phyloP scores from a whole-genome alignment of 2,797 vertebrate species.

The Lepilemur septentrionalis region DNA sequence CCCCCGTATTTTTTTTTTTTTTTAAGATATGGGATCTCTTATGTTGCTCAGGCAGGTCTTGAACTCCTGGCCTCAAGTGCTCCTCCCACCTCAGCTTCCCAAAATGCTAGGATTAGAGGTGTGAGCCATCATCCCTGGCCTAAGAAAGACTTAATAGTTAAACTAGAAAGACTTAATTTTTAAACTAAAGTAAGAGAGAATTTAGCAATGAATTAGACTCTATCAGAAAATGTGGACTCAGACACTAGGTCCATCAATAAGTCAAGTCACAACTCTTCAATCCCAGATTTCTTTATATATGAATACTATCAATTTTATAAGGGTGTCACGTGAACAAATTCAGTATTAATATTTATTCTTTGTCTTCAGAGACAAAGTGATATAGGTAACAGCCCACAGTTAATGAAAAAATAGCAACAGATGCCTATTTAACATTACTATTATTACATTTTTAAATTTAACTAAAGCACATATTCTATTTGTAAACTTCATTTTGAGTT shows the following conservation, averaged over 20 bases:
- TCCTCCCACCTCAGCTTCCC: too few species aligned
- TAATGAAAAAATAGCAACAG: conserved; percentile 23
- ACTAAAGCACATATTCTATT: background rate
- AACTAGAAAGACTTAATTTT: background rate
- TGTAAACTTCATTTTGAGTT: conserved; percentile 32
- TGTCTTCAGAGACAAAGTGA: conserved; percentile 8
- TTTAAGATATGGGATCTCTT: too few species aligned
- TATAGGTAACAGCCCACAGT: background rate
- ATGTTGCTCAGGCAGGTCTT: too few species aligned
- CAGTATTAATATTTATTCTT: background rate
- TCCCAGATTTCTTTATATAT: background rate
- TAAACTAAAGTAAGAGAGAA: background rate
- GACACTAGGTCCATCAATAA: background rate
- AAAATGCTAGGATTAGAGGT: too few species aligned
- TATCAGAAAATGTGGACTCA: background rate
- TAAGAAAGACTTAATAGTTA: background rate
- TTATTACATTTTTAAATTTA: conserved; percentile 6
- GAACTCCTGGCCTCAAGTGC: too few species aligned
- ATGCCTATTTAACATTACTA: background rate
- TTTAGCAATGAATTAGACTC: background rate
- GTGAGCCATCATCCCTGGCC: too few species aligned
- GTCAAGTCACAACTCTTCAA: background rate
- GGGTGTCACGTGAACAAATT: background rate
- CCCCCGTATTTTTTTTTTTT: too few species aligned
- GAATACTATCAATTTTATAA: background rate